phyloP scores from a whole-genome alignment of 2,888 invertebrate species.

The Pharmacophagus antenor region DNA sequence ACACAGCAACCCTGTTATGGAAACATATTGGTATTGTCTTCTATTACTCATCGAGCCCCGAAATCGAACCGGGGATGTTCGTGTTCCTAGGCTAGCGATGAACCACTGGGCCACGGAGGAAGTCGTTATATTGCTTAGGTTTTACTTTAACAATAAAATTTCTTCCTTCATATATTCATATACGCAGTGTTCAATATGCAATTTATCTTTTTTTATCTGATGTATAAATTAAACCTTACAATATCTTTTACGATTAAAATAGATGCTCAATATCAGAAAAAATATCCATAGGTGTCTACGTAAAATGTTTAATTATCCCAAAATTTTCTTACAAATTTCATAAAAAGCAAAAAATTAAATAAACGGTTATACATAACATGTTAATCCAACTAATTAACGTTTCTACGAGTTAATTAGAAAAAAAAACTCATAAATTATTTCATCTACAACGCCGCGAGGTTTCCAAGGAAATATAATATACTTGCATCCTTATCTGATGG shows the following conservation, averaged over 20 bases:
- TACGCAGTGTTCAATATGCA: too few species aligned
- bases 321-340: not conserved
- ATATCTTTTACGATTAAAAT: not conserved
- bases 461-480: conserved; percentile 64
- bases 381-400: conserved; percentile 73
- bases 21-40: too few species aligned
- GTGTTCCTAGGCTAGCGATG: too few species aligned
- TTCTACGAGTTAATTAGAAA: conserved; percentile 70
- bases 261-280: not conserved
- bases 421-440: conserved; percentile 64
- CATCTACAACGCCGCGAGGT: conserved; percentile 64
- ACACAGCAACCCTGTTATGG: too few species aligned
- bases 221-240: not conserved
- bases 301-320: not conserved
- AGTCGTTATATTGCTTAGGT: too few species aligned
- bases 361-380: conserved; percentile 49
- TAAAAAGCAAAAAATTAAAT: not conserved
- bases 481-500: conserved; percentile 57
- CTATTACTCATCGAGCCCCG: too few species aligned
- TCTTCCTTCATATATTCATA: too few species aligned
- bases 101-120: too few species aligned
- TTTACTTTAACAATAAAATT: too few species aligned
- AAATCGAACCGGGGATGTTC: too few species aligned
- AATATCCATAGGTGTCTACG: not conserved
- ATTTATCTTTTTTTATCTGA: not conserved